Conservation (phyloP, 2,888 invertebrate species). For the Phytoseiulus persimilis region DNA sequence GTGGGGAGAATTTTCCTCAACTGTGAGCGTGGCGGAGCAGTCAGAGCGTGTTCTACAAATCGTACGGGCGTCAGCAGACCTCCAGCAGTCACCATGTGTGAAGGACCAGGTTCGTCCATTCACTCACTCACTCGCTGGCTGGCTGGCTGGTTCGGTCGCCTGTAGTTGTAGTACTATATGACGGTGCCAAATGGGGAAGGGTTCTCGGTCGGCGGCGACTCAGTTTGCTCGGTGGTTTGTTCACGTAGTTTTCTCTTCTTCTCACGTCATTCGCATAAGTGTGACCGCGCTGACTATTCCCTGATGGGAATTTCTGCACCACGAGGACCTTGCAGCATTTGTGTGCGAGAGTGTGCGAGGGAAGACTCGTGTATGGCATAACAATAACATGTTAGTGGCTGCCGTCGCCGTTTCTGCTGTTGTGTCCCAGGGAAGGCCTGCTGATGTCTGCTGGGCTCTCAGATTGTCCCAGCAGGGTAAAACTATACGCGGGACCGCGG, state of each 20-base stretch:
- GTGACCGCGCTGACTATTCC: background rate
- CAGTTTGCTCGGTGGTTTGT: background rate
- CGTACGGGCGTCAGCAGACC: background rate
- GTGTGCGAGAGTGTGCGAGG: background rate
- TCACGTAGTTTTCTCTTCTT: background rate
- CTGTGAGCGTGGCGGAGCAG: background rate
- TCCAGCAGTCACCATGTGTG: background rate
- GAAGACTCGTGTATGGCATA: background rate
- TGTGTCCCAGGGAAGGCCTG: background rate
- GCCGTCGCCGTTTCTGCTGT: background rate
- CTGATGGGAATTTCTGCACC: background rate
- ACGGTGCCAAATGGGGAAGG: background rate
- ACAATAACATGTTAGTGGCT: background rate
- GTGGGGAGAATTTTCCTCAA: background rate
- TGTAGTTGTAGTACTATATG: background rate
- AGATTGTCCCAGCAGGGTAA: background rate
- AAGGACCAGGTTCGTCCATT: background rate
- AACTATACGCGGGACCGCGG: background rate
- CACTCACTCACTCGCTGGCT: background rate
- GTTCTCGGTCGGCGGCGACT: background rate
- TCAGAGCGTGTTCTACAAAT: background rate
- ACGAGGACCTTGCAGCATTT: background rate
- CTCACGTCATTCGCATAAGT: constrained; percentile 5
- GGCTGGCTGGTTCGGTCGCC: too few species aligned
- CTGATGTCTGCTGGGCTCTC: background rate